Base-by-base conservation (phyloP, 2,888 invertebrate genomes). In the Athetis lepigone region DNA sequence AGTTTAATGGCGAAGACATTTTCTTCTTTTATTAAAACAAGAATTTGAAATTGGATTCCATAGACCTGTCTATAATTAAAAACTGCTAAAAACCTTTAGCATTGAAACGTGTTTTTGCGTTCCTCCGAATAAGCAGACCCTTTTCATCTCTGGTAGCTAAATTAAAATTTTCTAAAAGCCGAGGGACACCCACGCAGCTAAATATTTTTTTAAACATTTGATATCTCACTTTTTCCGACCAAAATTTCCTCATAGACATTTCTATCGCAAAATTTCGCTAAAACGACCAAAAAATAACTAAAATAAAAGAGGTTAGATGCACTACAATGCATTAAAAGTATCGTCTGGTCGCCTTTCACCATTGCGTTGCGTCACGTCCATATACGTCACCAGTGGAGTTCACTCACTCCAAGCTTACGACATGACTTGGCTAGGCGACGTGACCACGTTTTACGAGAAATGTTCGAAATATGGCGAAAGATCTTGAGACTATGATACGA, bases 391-490 rank as follows among this genome's bases (percentile, higher is more conserved):
- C 65, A 63, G 47, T 33, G 21, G 85, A 86, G 87, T 88, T 88
- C 88, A 88, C 80, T 88, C 87, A 88, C 88, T 86, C 81, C 74
- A 59, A 59, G 70, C 79, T 85, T 85, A 81, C 86, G 76, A 84
- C 83, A 85, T 75, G 42, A 55, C 62, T 60, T 18, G 55, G 45
- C 50, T 62, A 58, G 40, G 33, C 60, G 60, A 70, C 64, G 77
- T 75, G 68, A 69, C 63, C 63, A 50, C 52, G 43, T 52, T 55
- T 57, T 37, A 25, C 46, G 45, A 57, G 59, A 65, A 70, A 75
- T 69, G 46, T 49, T 51, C 27, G 52, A 55, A 79, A 57, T 58
- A 73, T 56, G 60, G 55, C 21, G 70, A 68, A 68, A 77, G 66
- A 77, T 71, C 57, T 61, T 39, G 40, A 54, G 39, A 54, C 8